phyloP scores from a whole-genome alignment of 2,888 invertebrate species.

The Hesperia comma region DNA sequence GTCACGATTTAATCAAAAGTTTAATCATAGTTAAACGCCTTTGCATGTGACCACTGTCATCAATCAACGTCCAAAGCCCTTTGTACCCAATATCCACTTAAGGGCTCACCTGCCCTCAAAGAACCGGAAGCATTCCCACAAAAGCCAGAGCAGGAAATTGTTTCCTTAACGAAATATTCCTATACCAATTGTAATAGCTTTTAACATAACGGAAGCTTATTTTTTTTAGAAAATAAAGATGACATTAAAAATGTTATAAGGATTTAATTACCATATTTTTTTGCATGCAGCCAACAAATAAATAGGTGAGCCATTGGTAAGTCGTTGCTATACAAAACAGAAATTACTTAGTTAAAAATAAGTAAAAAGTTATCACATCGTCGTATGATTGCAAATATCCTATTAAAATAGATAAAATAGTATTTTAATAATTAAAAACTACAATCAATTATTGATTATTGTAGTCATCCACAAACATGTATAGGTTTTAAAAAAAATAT shows the following conservation, averaged over 20 bases:
- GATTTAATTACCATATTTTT: neutral
- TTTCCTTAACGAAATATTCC: slow-evolving; percentile 20
- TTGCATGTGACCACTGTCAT: slow-evolving; percentile 47
- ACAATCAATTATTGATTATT: too few species aligned
- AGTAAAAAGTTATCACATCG: too few species aligned
- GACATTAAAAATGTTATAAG: too few species aligned
- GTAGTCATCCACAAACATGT: too few species aligned
- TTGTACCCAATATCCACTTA: slow-evolving; percentile 66
- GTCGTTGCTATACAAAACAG: too few species aligned
- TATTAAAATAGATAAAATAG: too few species aligned
- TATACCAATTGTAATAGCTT: slow-evolving; percentile 6
- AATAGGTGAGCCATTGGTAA: too few species aligned
- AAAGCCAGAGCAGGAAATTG: slow-evolving; percentile 24
- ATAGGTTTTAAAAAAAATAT: too few species aligned
- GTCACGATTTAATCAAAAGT: slow-evolving; percentile 23
- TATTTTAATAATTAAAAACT: too few species aligned
- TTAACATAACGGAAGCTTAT: neutral
- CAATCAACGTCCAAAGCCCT: slow-evolving; percentile 63
- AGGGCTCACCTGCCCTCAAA: slow-evolving; percentile 55
- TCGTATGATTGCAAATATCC: too few species aligned
- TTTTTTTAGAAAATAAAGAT: neutral
- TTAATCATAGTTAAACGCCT: slow-evolving; percentile 23
- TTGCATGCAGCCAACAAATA: too few species aligned
- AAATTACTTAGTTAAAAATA: too few species aligned
- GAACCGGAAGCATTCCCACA: slow-evolving; percentile 25